Evolutionary conservation across 2,888 invertebrate genomes (phyloP), one percentile per base, ranked within the genome.

Genomic region (Himalopsyche japonica): DNA sequence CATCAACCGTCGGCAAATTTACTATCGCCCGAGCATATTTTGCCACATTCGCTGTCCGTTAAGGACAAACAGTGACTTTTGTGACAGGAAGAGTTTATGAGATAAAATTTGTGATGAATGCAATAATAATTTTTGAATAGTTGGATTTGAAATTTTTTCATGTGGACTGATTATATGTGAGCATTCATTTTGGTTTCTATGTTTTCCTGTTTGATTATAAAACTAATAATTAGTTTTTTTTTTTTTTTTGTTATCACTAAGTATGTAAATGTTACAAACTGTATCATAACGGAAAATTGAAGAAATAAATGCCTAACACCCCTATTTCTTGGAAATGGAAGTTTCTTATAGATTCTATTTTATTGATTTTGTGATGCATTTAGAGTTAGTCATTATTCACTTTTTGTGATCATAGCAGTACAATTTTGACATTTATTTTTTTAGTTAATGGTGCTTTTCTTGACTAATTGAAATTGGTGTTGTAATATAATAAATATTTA

Each of bases 1-100:
- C 97, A 97, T 90, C 98, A 98, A 90, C 98, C 98, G 86, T 95
- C 96, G 87, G 93, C 94, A 57, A 94, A 95, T 84, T 91, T 95
- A 79, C 94, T 96, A 93, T 93, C 94, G 86, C 93, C 94, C 84
- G 95, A 95, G 88, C 95, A 95, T 90, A 92, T 95, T 88, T 91
- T 95, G 87, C 92, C 92, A 83, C 92, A 93, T 88, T 90, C 92
- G 86, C 89, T 92, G 87, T 90, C 92, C 86, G 92, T 92, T 89
- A 92, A 92, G 89, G 92, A 92, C 88, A 92, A 92, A 89, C 92
- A 92, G 90, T 92, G 91, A 85, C 80, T 84, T 76, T 78, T 79
- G 84, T 83, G 82, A 57, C 57, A 57, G 57, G 57, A 57, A 57
- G 57, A 57, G 57, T 57, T 57, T 57, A 57, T 57, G 57, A 82